Percentiles rank a stretch among this genome's conserved stretches.
Evolutionary conservation across 2,888 invertebrate genomes (phyloP).

Genomic region (Aricia artaxerxes): DNA sequence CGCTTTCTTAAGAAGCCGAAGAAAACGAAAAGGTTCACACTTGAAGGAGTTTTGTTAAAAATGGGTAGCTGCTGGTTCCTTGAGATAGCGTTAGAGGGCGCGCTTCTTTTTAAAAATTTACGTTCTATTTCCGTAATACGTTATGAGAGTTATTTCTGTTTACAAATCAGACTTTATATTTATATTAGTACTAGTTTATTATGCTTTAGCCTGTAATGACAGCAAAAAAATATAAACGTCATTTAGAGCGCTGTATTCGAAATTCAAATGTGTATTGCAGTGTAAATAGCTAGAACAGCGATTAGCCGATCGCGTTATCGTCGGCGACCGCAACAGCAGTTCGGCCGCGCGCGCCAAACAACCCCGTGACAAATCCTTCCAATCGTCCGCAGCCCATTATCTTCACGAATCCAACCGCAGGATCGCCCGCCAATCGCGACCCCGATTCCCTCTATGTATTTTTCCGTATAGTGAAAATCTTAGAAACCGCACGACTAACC

Average conservation of each 20-base stretch:
- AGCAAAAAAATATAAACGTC: background rate
- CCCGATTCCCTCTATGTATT: conserved; percentile 70
- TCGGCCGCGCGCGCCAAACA: conserved; percentile 48
- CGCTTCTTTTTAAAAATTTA: conserved; percentile 38
- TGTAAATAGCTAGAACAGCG: conserved; percentile 28
- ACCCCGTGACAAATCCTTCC: conserved; percentile 66
- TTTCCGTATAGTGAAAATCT: conserved; percentile 79
- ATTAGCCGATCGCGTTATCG: conserved; percentile 44
- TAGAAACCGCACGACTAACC: conserved; percentile 82
- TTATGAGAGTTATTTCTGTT: background rate
- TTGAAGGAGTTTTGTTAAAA: conserved; percentile 74
- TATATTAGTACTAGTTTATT: background rate
- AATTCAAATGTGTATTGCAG: conserved; percentile 4
- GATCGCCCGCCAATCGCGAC: conserved; percentile 72
- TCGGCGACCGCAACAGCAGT: conserved; percentile 49
- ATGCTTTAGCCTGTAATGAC: background rate
- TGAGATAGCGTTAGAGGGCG: conserved; percentile 64
- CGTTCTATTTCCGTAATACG: background rate
- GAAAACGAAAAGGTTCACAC: conserved; percentile 76
- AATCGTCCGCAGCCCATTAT: conserved; percentile 65
- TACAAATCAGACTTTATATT: background rate
- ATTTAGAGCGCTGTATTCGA: background rate
- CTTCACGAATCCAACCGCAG: conserved; percentile 80
- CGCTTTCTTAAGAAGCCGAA: conserved; percentile 76
- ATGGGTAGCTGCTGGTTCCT: conserved; percentile 59